Conservation (phyloP, 2,113 vertebrate species). For the Pithys albifrons region DNA sequence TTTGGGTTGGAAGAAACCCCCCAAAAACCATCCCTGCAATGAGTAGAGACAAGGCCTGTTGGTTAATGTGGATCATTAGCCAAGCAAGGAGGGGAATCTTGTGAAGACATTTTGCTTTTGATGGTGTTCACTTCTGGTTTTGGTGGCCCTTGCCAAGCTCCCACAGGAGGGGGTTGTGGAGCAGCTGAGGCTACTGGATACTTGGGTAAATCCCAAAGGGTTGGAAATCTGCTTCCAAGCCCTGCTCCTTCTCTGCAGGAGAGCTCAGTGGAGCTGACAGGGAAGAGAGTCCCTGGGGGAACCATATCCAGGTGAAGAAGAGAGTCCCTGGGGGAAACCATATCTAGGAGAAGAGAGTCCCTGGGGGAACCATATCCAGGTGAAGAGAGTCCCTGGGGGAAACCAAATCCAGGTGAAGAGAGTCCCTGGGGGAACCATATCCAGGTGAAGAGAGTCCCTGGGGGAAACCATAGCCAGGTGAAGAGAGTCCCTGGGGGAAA, state of each 20-base stretch:
- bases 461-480: not conserved
- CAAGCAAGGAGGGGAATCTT: not conserved
- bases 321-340: not conserved
- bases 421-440: not conserved
- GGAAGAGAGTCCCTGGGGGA: not conserved
- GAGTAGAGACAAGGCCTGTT: not conserved
- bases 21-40: not conserved
- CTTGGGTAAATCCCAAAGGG: not conserved
- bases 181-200: not conserved
- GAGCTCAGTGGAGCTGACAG: not conserved
- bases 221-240: not conserved
- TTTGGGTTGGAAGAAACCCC: not conserved
- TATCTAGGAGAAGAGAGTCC: not conserved
- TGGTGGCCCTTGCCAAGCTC: not conserved
- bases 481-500: not conserved
- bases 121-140: not conserved
- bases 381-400: too few species aligned
- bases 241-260: not conserved
- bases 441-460: not conserved
- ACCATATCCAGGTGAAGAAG: not conserved
- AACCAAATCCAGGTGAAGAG: not conserved
- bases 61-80: not conserved
- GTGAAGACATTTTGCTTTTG: not conserved
- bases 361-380: not conserved
- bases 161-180: accelerated